Evolutionary conservation across 2,888 invertebrate genomes (phyloP), one percentile per base, ranked within the genome.

Genomic region (Pharmacophagus antenor): DNA sequence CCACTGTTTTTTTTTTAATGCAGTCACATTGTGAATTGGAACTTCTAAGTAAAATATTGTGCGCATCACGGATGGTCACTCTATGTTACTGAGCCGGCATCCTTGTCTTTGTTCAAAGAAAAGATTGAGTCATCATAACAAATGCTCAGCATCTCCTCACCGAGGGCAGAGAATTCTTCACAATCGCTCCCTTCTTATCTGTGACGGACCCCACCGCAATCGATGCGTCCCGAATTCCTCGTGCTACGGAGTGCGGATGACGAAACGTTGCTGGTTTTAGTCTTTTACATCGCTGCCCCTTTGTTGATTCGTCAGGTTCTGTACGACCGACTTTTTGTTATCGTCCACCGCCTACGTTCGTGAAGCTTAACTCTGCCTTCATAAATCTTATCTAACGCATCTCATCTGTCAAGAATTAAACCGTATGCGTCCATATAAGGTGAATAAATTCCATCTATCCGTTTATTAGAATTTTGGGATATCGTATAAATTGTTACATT

Each of bases 41-140:
- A 74, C 85, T 84, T 78, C 85, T 84, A 83, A 81, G 82, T 81
- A 73, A 67, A 67, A 70, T 67, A 25, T 18, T 68, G 80, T 79
- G 73, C 79, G 78, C 78, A 84, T 79, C 66, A 69, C 68, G 70
- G 73, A 68, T 73, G 70, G 74, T 69, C 77, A 74, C 74, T 70
- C 72, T 66, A 64, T 67, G 72, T 64, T 71, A 71, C 70, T 74
- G 68, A 68, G 73, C 76, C 70, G 68, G 78, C 77, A 79, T 79
- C 76, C 78, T 79, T 69, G 67, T 70, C 68, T 65, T 68, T 66
- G 70, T 70, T 86, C 84, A 89, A 89, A 87, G 86, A 82, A 89
- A 89, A 79, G 76, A 89, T 88, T 85, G 86, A 89, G 87, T 89
- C 89, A 89, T 89, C 88, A 88, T 85, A 89, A 89, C 88, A 89